A percentile compares a stretch with the other conserved stretches of the same genome.
These are phyloP conservation scores for Paramuricea clavata DNA, from an alignment of 92 coral and sea anemone genomes.

Conservation along the genomic window DNA sequence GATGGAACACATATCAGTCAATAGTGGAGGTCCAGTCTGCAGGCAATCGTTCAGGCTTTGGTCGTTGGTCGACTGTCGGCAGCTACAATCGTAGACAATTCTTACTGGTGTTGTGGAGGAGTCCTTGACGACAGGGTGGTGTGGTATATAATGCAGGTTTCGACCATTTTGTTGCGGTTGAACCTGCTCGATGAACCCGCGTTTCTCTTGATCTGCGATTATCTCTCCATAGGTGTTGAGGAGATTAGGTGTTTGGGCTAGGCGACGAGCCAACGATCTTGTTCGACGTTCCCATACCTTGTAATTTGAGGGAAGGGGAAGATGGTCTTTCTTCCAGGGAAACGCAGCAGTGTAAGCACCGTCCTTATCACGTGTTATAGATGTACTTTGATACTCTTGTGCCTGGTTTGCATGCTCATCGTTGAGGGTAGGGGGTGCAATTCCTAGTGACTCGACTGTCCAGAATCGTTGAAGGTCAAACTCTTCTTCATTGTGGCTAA, in stretches of 20 bases:
- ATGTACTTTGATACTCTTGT: conserved; percentile 35
- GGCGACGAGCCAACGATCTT: conserved; percentile 54
- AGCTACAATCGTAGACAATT: conserved; percentile 67
- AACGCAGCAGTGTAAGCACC: conserved; percentile 63
- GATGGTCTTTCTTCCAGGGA: conserved; percentile 68
- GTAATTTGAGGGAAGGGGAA: conserved; percentile 49
- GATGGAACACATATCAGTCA: conserved; percentile 51
- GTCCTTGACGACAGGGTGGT: conserved; percentile 65
- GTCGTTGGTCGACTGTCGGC: conserved; percentile 22
- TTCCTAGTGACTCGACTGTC: conserved; percentile 63
- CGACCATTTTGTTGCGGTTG: not conserved
- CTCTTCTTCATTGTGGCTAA: conserved; percentile 22
- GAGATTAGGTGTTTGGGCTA: conserved; percentile 44
- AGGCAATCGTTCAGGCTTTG: conserved; percentile 70
- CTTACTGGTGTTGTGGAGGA: conserved; percentile 70
- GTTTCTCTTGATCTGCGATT: conserved; percentile 59
- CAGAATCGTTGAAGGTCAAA: not conserved
- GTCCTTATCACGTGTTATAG: conserved; percentile 52
- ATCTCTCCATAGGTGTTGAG: conserved; percentile 51
- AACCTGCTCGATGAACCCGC: conserved; percentile 68
- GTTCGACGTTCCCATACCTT: conserved; percentile 50
- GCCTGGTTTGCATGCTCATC: not conserved
- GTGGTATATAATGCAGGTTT: conserved; percentile 64
- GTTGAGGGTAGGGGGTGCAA: conserved; percentile 35
- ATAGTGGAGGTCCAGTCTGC: conserved; percentile 44